Conservation (phyloP, 2,888 invertebrate genomes). For the Periphyllus acericola region DNA sequence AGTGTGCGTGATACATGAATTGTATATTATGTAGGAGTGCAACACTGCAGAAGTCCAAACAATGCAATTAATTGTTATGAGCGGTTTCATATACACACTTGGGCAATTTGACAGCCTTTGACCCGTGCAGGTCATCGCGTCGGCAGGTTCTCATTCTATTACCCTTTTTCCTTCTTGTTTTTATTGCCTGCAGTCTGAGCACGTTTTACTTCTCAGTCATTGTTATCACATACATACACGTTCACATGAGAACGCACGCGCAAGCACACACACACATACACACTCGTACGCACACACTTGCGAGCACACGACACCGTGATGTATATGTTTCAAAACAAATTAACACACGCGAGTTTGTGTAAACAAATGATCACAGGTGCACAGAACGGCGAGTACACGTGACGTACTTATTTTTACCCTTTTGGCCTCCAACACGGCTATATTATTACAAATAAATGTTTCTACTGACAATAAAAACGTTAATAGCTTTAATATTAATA, state of each 20-base stretch:
- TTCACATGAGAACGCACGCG: neutral
- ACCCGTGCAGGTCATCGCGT: constrained; percentile 46
- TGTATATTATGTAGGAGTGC: neutral
- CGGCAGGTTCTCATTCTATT: constrained; percentile 46
- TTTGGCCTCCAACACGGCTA: neutral
- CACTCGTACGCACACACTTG: neutral
- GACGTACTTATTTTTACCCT: constrained; percentile 6
- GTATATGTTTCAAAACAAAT: constrained; percentile 53
- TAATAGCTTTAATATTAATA: neutral
- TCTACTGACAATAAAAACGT: constrained; percentile 2
- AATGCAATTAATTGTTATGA: constrained; percentile 61
- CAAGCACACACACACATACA: neutral
- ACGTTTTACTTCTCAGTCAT: constrained; percentile 58
- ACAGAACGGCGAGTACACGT: neutral
- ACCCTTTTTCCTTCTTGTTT: constrained; percentile 36
- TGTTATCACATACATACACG: constrained; percentile 51
- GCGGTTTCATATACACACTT: constrained; percentile 38
- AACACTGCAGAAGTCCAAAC: constrained; percentile 41
- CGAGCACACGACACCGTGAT: constrained; percentile 5
- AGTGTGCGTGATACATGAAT: neutral
- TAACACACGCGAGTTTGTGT: constrained; percentile 52
- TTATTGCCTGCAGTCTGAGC: constrained; percentile 59
- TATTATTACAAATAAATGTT: neutral
- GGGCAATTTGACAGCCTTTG: constrained; percentile 59
- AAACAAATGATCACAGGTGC: constrained; percentile 48